Evolutionary conservation across 2,797 vertebrate species (phyloP), one percentile per base, ranked within the genome.

Genomic region (Graptemys geographica): DNA sequence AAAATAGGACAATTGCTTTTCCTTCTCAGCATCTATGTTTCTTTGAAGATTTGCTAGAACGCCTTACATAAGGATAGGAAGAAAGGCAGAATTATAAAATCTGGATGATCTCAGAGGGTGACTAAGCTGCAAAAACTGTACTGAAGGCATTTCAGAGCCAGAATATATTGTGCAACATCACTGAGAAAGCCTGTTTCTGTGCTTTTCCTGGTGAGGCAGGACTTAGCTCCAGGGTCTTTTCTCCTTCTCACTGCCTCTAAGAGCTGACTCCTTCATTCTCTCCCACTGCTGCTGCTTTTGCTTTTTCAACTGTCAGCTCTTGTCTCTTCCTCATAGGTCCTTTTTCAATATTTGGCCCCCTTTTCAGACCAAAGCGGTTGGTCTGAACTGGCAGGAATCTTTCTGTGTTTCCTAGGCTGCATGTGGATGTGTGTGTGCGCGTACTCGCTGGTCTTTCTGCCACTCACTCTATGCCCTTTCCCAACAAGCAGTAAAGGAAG

Each of bases 181-280:
- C 65, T 62, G 23, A 2, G 65, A n/a, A 79, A 5, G 4, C 28
- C 83, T 76, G 56, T 16, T 72, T 44, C 47, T 1, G 0, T 18
- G 5, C 27, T 16, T 19, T 69, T 25, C 31, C 49, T 74, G n/a
- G 49, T 31, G 13, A 93, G 86, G n/a, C 37, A 83, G 80, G 21
- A 6, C 55, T 84, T 81, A 28, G 10, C 11, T 72, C 69, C 3
- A 2, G 2, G 0, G 18, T 25, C 23, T 2, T 1, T 4, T 82
- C 0, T 0, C 3, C 11, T 4, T 79, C 0, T 0, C 3, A 28
- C 59, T 28, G 13, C 8, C 49, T 6, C 4, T 31, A 25, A 79
- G 6, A 55, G 33, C 37, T 0, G 0, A 19, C 49, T 79, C n/a
- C 41, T 19, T 11, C 0, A 1, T 65, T 27, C 0, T 33, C 13